Percentiles rank a stretch among this genome's conserved stretches.
These are phyloP conservation scores for Petrophora chlorosata DNA, from an alignment of 2,888 invertebrate genomes.

Conservation along the genomic window DNA sequence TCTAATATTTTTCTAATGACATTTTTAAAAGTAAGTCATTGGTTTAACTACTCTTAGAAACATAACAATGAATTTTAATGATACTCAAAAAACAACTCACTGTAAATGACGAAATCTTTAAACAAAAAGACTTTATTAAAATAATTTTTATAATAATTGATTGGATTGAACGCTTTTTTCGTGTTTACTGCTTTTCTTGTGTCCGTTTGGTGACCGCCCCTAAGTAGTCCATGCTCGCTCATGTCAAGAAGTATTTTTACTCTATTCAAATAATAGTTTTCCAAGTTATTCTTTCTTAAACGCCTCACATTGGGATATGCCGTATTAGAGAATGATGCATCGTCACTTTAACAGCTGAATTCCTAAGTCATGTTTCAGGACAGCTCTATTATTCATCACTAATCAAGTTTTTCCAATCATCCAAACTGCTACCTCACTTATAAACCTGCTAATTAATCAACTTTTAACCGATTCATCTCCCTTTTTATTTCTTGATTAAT, in stretches of 20 bases:
- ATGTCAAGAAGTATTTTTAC: slow-evolving; percentile 75
- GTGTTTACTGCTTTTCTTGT: slow-evolving; percentile 86
- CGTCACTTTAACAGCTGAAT: slow-evolving; percentile 83
- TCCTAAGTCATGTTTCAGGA: slow-evolving; percentile 79
- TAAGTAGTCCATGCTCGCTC: slow-evolving; percentile 83
- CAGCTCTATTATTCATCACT: slow-evolving; percentile 84
- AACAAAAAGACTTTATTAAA: slow-evolving; percentile 69
- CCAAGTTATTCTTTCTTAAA: slow-evolving; percentile 79
- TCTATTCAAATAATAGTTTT: slow-evolving; percentile 77
- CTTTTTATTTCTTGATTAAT: too few relatives aligned
- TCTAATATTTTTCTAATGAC: not conserved
- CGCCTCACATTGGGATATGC: slow-evolving; percentile 82
- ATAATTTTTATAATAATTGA: slow-evolving; percentile 77
- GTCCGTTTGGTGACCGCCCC: slow-evolving; percentile 84
- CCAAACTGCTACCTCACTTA: slow-evolving; percentile 53
- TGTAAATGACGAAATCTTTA: slow-evolving; percentile 67
- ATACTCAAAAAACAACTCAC: slow-evolving; percentile 83
- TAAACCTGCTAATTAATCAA: slow-evolving; percentile 35
- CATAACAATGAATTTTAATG: slow-evolving; percentile 55
- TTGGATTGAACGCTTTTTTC: slow-evolving; percentile 85
- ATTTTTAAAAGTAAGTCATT: slow-evolving; percentile 56
- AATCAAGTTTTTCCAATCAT: slow-evolving; percentile 71
- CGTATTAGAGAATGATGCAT: slow-evolving; percentile 83
- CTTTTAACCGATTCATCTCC: slow-evolving; percentile 12
- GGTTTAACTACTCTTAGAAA: slow-evolving; percentile 45